These are phyloP conservation scores for Lepidurus apus DNA, from an alignment of 1,140 invertebrate genomes.

Conservation along the genomic window DNA sequence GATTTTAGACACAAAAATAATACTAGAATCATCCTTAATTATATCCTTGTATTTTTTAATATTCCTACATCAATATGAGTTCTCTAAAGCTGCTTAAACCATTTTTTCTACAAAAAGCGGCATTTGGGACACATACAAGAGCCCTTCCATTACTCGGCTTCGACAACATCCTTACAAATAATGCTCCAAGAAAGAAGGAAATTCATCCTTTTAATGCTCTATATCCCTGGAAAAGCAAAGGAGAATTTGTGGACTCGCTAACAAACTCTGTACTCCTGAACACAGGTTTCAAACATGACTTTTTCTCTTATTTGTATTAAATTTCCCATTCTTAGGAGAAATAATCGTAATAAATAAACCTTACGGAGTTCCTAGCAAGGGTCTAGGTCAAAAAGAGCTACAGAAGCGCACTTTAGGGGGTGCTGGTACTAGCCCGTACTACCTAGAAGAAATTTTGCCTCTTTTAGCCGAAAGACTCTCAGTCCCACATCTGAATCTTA, in stretches of 20 bases:
- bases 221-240: slow-evolving; percentile 29
- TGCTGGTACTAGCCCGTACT: slow-evolving; percentile 38
- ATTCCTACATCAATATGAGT: background rate
- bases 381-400: background rate
- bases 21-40: too few species aligned
- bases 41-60: too few species aligned
- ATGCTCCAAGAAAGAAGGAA: background rate
- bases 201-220: background rate
- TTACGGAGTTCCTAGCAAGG: slow-evolving; percentile 42
- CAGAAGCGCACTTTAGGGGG: slow-evolving; percentile 34
- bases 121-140: background rate
- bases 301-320: background rate
- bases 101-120: background rate
- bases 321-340: slow-evolving; percentile 37
- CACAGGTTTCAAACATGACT: background rate
- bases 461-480: background rate
- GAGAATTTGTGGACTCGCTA: slow-evolving; percentile 13
- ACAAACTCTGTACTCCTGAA: background rate
- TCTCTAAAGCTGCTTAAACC: background rate
- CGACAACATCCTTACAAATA: background rate
- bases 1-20: too few species aligned
- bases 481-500: background rate
- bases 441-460: slow-evolving; percentile 39
- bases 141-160: background rate
- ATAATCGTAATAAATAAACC: slow-evolving; percentile 48